Base-by-base conservation (phyloP, 2,888 invertebrate genomes). In the Pycnomerus fuliginosus region DNA sequence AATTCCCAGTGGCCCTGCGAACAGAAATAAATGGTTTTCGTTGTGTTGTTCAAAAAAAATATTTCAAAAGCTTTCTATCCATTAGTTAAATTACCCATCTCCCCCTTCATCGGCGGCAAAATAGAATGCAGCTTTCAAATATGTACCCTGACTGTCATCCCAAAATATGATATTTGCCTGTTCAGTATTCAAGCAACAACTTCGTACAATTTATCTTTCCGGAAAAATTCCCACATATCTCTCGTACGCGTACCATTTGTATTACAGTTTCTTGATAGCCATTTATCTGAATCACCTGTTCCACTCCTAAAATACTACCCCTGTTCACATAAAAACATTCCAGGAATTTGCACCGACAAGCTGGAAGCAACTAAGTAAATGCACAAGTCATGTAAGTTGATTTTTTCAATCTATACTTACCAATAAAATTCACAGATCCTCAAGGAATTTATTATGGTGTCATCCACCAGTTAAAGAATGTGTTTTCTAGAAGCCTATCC, bases 261-360 rank as follows among this genome's bases (percentile, higher is more conserved):
- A 35, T 35, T 35, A 12, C 24, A 10, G 15, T 25, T 35, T 8
- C 35, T 35, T 35, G 24, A 35, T 12, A 14, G 15, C 29, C 15
- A 23, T 40, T 40, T 40, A 40, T 40, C 15, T 14, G 27, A 33
- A 33, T 33, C 29, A 34, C 41, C 34, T 41, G 40, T 32, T 40
- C 12, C 14, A 3, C 15, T 24, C 35, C 3, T 32, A 22, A 40
- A 33, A 25, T 33, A 33, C 27, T 4, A 15, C 22, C 25, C 33
- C 28, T 34, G 24, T 22, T n/a, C 7, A 12, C 13, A 13, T 3
- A 3, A 16, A 16, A 29, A 22, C 34, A 33, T 33, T 33, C 25
- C 22, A 13, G 16, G 41, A 20, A 41, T 41, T 41, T 41, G 24
- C 16, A 15, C 27, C 16, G 22, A 14, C 31, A 30, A 41, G 17